phyloP scores from a whole-genome alignment of 2,113 vertebrate genomes.

The Eubucco bourcierii region DNA sequence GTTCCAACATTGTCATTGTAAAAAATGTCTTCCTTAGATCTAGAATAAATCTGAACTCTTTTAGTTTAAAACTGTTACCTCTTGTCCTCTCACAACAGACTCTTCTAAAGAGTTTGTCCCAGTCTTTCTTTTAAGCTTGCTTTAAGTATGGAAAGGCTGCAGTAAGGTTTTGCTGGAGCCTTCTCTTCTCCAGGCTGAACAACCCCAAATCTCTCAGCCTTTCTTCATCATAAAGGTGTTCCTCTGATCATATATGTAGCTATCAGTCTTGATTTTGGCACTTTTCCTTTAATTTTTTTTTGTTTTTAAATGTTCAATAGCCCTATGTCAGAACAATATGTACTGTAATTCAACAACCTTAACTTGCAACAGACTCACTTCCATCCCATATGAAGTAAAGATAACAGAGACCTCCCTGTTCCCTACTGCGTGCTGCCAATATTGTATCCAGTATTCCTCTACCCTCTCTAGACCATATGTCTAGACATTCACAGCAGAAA shows the following conservation, averaged over 20 bases:
- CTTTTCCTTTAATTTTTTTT: background rate
- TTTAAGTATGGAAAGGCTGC: background rate
- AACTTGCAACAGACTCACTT: slow-evolving; percentile 58
- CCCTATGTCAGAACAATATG: background rate
- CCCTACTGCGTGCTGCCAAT: slow-evolving; percentile 21
- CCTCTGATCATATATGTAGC: background rate
- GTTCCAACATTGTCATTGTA: background rate
- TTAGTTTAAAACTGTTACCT: background rate
- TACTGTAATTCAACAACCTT: slow-evolving; percentile 4
- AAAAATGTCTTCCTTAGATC: background rate
- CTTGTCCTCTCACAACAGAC: fast-evolving
- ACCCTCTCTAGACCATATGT: slow-evolving; percentile 46
- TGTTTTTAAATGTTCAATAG: background rate
- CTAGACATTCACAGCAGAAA: slow-evolving; percentile 51
- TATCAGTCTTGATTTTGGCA: background rate
- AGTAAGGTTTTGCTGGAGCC: background rate
- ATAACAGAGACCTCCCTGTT: slow-evolving; percentile 44
- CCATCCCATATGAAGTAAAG: slow-evolving; percentile 43
- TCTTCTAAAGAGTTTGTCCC: background rate
- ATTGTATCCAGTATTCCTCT: slow-evolving; percentile 30
- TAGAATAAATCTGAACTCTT: background rate
- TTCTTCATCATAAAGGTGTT: background rate
- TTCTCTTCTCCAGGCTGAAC: background rate
- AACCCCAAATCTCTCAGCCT: background rate
- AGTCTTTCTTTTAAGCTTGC: background rate